Evolutionary conservation across 1,140 invertebrate genomes (phyloP), one percentile per base, ranked within the genome.

Genomic region (Epicauta chinensis): DNA sequence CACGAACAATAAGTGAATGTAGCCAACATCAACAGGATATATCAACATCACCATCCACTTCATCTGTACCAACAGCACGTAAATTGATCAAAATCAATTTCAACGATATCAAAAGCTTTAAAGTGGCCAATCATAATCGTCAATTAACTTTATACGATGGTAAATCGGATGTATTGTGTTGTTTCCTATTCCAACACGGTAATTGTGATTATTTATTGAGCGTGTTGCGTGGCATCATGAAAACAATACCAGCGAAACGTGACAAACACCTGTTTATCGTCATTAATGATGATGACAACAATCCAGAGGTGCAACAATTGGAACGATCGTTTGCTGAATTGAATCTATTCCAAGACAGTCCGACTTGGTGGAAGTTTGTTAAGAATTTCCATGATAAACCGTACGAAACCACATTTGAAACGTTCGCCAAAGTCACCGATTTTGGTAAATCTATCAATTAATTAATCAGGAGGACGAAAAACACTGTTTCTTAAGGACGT

Each of bases 271-370:
- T 86, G 4, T 89, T 81, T 65, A 68, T 87, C 3, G 77, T 90
- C 3, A 63, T 80, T 3, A 72, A 75, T 29, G 79, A 85, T 56
- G 71, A 76, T 3, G 10, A 34, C 3, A 34, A 11, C 2, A 81
- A 79, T 58, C 73, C 73, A 37, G 81, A 83, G 53, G 75, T 76
- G n/a, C 78, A 84, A 61, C 79, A 82, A 29, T 62, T 93, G 36
- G 83, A 85, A 49, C 84, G 81, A 64, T 92, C 91, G 0, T 92
- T 94, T 65, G 85, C 87, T 23, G 89, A 92, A 60, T 73, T 94
- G 29, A 81, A 91, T 61, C 75, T 94, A 30, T 86, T 91, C 73
- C 76, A 81, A 52, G 84, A 90, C 42, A 78, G 81, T 55, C 72
- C 77, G 5, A 77, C 79, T 42, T 75, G 84, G 10, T 81, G 84